Conservation (phyloP, 2,797 vertebrate species). For the Xiphorhynchus erythropygius region DNA sequence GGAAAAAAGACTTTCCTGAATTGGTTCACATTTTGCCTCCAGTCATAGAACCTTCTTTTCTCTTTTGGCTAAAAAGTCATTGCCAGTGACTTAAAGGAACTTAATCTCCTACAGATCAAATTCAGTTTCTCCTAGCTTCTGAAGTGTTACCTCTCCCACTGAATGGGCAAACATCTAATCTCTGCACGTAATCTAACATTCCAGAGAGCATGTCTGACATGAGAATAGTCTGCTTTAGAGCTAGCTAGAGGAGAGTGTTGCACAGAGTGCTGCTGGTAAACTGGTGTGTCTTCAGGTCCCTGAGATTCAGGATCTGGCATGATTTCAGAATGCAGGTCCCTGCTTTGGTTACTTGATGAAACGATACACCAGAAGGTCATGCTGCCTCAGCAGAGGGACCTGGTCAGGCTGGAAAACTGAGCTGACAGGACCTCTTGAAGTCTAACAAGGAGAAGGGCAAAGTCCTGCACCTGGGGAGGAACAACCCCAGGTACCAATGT, state of each 20-base stretch:
- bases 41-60: neutral
- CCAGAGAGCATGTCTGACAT: neutral
- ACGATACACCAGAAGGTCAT: rapidly evolving
- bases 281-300: neutral
- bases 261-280: neutral
- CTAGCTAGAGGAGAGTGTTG: neutral
- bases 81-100: neutral
- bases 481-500: neutral
- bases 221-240: neutral
- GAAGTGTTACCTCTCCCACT: neutral
- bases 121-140: neutral
- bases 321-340: neutral
- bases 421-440: neutral
- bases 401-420: neutral
- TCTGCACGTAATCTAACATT: neutral
- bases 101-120: neutral
- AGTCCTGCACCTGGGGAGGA: rapidly evolving
- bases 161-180: neutral
- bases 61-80: neutral
- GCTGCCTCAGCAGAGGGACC: neutral
- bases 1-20: neutral
- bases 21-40: neutral
- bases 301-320: neutral
- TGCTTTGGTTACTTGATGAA: neutral
- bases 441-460: neutral